These are phyloP conservation scores for Mohoua ochrocephala DNA, from an alignment of 2,113 vertebrate species.

Conservation along the genomic window DNA sequence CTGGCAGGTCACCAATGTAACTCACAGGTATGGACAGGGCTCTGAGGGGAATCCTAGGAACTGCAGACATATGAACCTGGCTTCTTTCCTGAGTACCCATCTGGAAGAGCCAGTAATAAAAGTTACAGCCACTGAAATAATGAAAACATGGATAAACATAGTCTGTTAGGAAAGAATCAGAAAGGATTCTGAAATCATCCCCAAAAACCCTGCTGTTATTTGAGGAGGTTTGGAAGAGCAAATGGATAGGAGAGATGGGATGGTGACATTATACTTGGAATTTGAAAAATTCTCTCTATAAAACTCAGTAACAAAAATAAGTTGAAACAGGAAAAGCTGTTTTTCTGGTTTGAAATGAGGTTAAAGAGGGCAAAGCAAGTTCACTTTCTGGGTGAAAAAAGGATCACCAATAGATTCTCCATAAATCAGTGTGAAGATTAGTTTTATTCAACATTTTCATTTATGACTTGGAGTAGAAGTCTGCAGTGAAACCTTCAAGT, in stretches of 20 bases:
- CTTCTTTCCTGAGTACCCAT: not conserved
- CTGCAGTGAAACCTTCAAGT: not conserved
- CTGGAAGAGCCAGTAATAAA: not conserved
- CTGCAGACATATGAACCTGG: not conserved
- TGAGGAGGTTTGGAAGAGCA: not conserved
- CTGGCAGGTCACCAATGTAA: not conserved
- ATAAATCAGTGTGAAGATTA: not conserved
- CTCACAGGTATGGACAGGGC: not conserved
- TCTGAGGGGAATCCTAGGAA: not conserved
- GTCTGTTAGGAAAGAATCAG: not conserved
- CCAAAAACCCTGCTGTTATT: not conserved
- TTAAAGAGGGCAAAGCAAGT: not conserved
- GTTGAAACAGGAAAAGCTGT: not conserved
- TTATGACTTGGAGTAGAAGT: not conserved
- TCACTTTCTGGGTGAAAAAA: not conserved
- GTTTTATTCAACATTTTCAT: not conserved
- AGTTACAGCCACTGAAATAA: not conserved
- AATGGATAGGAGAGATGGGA: rapidly evolving
- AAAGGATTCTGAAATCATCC: not conserved
- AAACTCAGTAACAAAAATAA: not conserved
- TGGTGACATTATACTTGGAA: not conserved
- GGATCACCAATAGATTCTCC: not conserved
- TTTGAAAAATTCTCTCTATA: not conserved
- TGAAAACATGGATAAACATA: not conserved
- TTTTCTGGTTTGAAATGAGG: not conserved